Base-by-base conservation (phyloP, 2,888 invertebrate species). In the Ichneumoninae sp. region DNA sequence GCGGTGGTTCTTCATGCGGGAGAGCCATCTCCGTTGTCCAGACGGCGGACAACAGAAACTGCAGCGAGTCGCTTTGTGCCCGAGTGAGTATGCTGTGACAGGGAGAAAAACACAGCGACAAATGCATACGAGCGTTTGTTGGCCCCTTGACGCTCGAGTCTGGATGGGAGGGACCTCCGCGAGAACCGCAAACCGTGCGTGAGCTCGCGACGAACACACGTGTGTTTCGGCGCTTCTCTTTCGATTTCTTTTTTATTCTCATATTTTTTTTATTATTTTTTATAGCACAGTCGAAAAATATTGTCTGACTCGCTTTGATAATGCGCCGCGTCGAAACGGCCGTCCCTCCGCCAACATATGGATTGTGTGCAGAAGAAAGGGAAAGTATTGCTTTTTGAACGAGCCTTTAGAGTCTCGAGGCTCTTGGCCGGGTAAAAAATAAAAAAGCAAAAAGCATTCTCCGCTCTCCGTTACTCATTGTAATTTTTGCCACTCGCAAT, bases 101-200 rank as follows among this genome's bases (percentile, higher is more conserved):
- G 52, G 74, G 54, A 78, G 69, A 68, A 63, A 73, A 83, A 79
- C 65, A 77, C 50, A 69, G 40, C 63, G 68, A 40, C 71, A 52
- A 78, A 74, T 80, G 77, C 54, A 71, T 60, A 66, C 68, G 33
- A 68, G 63, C 73, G 73, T 81, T 83, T 69, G 70, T 75, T 66
- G 77, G 68, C 68, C 54, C 8, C 78, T 71, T 50, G 81, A 85
- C 76, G 82, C 63, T 63, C 71, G 80, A 60, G 79, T 84, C 78
- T 74, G 79, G 63, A 50, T 66, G 65, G 78, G 71, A 76, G 65
- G 69, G 71, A 77, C 71, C 68, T 66, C 57, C 47, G 44, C 54
- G 54, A 19, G 71, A 83, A 84, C 86, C 85, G 83, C 87, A 84
- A 83, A 85, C 78, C 74, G 50, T 65, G 52, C 71, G 73, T 73